Base-by-base conservation (phyloP, 2,113 vertebrate species). In the Zosterops lateralis region DNA sequence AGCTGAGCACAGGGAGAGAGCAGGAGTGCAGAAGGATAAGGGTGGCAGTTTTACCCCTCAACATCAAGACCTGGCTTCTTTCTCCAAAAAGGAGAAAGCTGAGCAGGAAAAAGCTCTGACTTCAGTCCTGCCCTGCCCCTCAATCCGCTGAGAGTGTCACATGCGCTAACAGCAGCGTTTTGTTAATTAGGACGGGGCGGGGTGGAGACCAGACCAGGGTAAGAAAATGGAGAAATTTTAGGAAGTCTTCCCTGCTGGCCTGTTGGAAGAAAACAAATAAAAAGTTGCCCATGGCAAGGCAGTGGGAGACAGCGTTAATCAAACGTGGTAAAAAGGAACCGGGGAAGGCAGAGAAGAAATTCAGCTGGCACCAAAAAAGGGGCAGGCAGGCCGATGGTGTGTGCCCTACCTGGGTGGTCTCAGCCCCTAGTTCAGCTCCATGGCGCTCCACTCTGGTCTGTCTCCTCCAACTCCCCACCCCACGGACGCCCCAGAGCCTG, bases 371-470 rank as follows among this genome's bases (percentile, higher is more conserved):
- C 9, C 31, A 68, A 9, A 50, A 2, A 2, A 19, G 5, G 17
- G n/a, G 4, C 25, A 53, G 21, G 9, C 1, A 0, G 5, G 24
- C 26, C 81, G 34, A 56, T 66, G 34, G 10, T 31, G 2, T 0
- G 0, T 47, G 38, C 62, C 42, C 22, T 50, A 4, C 32, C 17
- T 0, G 0, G 3, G 16, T 19, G 7, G 8, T 18, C 40, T 11
- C 40, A 36, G 75, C 10, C 15, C 19, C 34, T 32, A 24, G 9
- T 4, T 64, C 48, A 48, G 19, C 7, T 10, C 34, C 38, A 7
- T 0, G 2, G 25, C 38, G 16, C 14, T 81, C 22, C 32, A 4
- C 25, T 62, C 17, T 42, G 26, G 7, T 20, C 32, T 57, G 24
- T 36, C 10, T 4, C 5, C n/a, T 79, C 45, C 45, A 14, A 7